A percentile compares a stretch with the other conserved stretches of the same genome.
These are phyloP conservation scores for Channa argus DNA, from an alignment of 2,113 vertebrate genomes.

Conservation along the genomic window DNA sequence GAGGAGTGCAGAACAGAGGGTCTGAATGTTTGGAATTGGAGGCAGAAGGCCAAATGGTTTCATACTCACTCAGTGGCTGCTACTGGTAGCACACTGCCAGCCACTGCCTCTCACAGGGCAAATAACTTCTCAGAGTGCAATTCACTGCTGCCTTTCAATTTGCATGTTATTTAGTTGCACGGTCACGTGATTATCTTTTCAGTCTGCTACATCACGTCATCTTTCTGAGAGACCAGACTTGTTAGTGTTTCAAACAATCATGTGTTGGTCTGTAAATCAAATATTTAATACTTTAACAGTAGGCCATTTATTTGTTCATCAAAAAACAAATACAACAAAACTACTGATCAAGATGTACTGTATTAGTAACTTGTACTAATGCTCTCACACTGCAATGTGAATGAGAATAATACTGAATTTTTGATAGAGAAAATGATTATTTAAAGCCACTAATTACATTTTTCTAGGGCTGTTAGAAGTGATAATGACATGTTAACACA, in stretches of 20 bases:
- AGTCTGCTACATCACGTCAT: constrained; percentile 45
- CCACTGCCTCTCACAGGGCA: constrained; percentile 66
- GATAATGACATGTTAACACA: too few species aligned
- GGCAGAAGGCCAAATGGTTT: constrained; percentile 76
- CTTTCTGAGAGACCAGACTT: constrained; percentile 16
- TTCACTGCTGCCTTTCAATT: constrained; percentile 68
- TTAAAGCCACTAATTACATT: too few species aligned
- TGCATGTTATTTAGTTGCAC: constrained; percentile 61
- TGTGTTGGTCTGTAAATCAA: constrained; percentile 1
- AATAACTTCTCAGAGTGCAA: constrained; percentile 67
- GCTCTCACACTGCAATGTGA: too few species aligned
- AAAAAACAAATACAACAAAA: too few species aligned
- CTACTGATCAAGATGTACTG: too few species aligned
- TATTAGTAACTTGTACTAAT: too few species aligned
- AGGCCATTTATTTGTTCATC: constrained; percentile 35
- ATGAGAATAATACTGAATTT: too few species aligned
- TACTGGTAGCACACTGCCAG: constrained; percentile 52
- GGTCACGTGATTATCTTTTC: constrained; percentile 36
- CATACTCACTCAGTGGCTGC: constrained; percentile 61
- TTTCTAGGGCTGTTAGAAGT: too few species aligned
- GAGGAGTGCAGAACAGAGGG: constrained; percentile 56
- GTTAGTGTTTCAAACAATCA: constrained; percentile 19
- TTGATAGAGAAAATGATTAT: too few species aligned
- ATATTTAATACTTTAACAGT: constrained; percentile 16
- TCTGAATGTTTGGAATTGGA: constrained; percentile 70